Percentiles rank a stretch among this genome's conserved stretches.
phyloP scores from a whole-genome alignment of 2,113 vertebrate species.

The Xenopus laevis region DNA sequence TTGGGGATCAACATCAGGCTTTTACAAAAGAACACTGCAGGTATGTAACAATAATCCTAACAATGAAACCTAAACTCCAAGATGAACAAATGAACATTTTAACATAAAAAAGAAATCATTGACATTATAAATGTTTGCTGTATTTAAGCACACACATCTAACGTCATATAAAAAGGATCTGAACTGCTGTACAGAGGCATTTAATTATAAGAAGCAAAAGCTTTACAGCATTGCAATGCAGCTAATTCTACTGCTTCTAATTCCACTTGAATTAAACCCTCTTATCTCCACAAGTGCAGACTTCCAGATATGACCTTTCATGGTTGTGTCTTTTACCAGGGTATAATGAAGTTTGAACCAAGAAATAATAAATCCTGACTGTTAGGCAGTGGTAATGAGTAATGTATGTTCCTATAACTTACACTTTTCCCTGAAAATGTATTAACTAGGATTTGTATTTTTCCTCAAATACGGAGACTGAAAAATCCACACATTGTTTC shows the following conservation, averaged over 20 bases:
- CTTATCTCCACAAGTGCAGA: slow-evolving; percentile 28
- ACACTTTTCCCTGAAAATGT: not conserved
- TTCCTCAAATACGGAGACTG: not conserved
- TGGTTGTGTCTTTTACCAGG: slow-evolving; percentile 1
- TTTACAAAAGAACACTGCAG: too few relatives aligned
- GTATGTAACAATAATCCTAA: too few relatives aligned
- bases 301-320: slow-evolving; percentile 5
- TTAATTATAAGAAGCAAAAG: slow-evolving; percentile 1
- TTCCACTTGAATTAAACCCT: slow-evolving; percentile 21
- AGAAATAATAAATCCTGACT: slow-evolving; percentile 5
- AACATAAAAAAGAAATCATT: not conserved
- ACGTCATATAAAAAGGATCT: not conserved
- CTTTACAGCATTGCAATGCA: not conserved
- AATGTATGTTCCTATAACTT: not conserved
- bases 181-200: slow-evolving; percentile 2
- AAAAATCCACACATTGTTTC: not conserved
- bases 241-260: slow-evolving; percentile 9
- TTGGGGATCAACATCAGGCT: too few relatives aligned
- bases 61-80: too few relatives aligned
- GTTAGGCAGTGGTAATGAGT: not conserved
- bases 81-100: not conserved
- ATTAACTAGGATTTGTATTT: not conserved
- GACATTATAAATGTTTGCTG: not conserved
- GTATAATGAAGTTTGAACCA: not conserved
- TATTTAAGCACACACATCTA: not conserved